Evolutionary conservation across 1,140 invertebrate species (phyloP).

Genomic region (Galleria mellonella): DNA sequence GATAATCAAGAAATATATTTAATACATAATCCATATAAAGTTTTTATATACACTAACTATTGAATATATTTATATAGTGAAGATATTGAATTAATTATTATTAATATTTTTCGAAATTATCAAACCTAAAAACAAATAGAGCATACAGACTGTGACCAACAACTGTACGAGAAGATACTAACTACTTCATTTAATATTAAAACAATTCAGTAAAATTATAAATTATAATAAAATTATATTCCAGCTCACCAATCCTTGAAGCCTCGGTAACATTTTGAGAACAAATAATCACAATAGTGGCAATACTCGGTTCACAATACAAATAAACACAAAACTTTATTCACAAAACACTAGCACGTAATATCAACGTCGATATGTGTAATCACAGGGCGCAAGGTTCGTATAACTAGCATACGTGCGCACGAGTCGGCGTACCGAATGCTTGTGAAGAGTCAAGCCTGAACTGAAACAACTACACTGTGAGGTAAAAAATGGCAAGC

Average conservation of each 20-base stretch:
- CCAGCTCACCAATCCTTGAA: slow-evolving; percentile 59
- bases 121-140: too few relatives aligned
- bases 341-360: slow-evolving; percentile 29
- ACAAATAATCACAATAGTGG: slow-evolving; percentile 13
- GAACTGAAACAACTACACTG: too few relatives aligned
- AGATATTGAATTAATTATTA: too few relatives aligned
- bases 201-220: slow-evolving; percentile 2
- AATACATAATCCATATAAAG: too few relatives aligned
- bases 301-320: slow-evolving; percentile 24
- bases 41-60: too few relatives aligned
- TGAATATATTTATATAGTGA: too few relatives aligned
- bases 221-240: neutral
- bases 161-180: too few relatives aligned
- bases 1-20: too few relatives aligned
- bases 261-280: slow-evolving; percentile 54
- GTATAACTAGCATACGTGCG: slow-evolving; percentile 36
- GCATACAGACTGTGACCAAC: too few relatives aligned
- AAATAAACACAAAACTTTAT: slow-evolving; percentile 26
- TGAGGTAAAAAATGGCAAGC: too few relatives aligned
- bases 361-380: slow-evolving; percentile 5
- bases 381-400: slow-evolving; percentile 20
- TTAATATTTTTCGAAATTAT: too few relatives aligned
- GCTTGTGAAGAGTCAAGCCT: slow-evolving; percentile 17
- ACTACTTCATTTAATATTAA: too few relatives aligned
- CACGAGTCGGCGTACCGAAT: slow-evolving; percentile 29